These are phyloP conservation scores for Diploptera punctata DNA, from an alignment of 2,888 invertebrate genomes.

Conservation along the genomic window DNA sequence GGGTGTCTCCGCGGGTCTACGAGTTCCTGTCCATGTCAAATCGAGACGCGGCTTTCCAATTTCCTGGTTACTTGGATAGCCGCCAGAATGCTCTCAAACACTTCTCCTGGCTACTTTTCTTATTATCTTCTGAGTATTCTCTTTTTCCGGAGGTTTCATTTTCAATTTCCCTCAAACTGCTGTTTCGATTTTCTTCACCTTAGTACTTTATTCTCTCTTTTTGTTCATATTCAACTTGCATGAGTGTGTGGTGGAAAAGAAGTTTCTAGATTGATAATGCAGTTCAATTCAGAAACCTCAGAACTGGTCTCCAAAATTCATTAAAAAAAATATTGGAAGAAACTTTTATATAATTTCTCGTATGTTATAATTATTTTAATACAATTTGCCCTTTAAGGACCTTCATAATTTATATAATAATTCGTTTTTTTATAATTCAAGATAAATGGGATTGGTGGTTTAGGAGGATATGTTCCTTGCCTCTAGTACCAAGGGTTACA, in stretches of 20 bases:
- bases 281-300: no score
- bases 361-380: no score
- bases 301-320: no score
- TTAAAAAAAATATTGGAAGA: no score
- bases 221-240: neutral
- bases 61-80: constrained; percentile 14
- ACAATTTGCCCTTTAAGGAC: no score
- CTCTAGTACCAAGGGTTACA: no score
- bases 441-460: no score
- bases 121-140: constrained; percentile 32
- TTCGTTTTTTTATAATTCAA: no score
- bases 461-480: no score
- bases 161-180: constrained; percentile 15
- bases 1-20: neutral
- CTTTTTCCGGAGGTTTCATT: constrained; percentile 26
- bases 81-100: constrained; percentile 12
- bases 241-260: neutral
- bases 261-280: neutral
- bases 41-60: constrained; percentile 10
- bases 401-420: no score
- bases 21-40: constrained; percentile 18
- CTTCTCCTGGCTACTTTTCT: constrained; percentile 27
- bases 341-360: no score
- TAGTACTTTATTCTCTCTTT: no score
- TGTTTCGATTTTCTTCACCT: constrained; percentile 10